Evolutionary conservation across 2,797 vertebrate genomes (phyloP), one percentile per base, ranked within the genome.

Genomic region (Sandelia bainsii): DNA sequence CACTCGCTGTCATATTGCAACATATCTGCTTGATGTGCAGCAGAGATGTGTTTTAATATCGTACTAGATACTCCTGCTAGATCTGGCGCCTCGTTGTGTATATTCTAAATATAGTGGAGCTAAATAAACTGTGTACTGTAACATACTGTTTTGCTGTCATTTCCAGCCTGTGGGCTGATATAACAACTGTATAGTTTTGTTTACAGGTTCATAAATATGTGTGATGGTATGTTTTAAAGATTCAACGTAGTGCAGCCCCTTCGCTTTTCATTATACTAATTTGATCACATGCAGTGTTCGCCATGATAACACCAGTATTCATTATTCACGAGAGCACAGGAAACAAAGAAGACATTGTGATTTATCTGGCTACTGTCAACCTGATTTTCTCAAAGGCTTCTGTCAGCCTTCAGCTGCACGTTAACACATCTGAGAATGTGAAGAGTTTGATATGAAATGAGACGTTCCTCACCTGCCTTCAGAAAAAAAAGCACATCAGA

Each of bases 21-120:
- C 87, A 80, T 79, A 74, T 93, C 90, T 72, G 51, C 53, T 75
- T 91, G 90, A 92, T 61, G 68, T 57, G 79, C 69, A 89, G 63
- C 67, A 16, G 61, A 86, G 69, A 88, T 77, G 25, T 32, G 22
- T 77, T 89, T 89, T 88, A 90, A 90, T 83, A 88, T 73, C 79
- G 61, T 40, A 6, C 73, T 19, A 16, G 44, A 45, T 45, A 8
- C 6, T 45, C 42, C 57, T 23, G 6, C 51, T 34, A 62, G 54
- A 61, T 78, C 25, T 61, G 37, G 62, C 53, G 68, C 49, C 79
- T 61, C 59, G 13, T 20, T 65, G 72, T 75, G 83, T 70, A 59
- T 72, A 67, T 74, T 75, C 70, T 77, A 58, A 60, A 58, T 37
- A 63, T 27, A 51, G 57, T 34, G 61, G 19, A 46, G 62, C 65